A percentile compares a stretch with the other conserved stretches of the same genome.
Conservation (phyloP, 53 echinoderm and acorn worm genomes). For the Patiria pectinifera region DNA sequence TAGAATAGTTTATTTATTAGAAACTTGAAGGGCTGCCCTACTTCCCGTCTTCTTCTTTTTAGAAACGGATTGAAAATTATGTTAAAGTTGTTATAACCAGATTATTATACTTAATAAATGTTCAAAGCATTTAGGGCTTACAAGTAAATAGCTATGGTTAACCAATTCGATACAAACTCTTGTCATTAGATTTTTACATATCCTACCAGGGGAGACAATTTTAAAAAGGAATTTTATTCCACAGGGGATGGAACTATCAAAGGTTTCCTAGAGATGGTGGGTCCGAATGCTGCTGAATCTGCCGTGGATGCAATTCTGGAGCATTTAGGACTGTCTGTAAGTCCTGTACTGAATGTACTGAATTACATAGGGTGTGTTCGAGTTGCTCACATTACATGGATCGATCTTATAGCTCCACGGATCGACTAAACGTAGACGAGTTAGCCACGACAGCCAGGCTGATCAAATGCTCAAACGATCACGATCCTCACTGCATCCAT, state of each 20-base stretch:
- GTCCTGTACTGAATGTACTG: not conserved
- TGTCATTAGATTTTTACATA: not conserved
- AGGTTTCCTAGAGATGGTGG: conserved; percentile 37
- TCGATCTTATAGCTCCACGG: not conserved
- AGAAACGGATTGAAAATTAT: no score
- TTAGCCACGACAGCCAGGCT: no score
- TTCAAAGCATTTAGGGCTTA: no score
- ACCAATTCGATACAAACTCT: not conserved
- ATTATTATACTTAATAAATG: no score
- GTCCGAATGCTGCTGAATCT: conserved; percentile 44
- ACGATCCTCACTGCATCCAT: no score
- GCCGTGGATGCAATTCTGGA: conserved; percentile 37
- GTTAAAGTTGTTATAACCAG: no score
- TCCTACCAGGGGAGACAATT: not conserved
- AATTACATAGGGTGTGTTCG: not conserved
- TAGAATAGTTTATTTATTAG: no score
- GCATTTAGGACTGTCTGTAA: conserved; percentile 39
- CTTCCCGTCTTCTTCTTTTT: no score
- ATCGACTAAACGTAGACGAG: no score
- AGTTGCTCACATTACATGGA: not conserved
- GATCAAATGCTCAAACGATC: no score
- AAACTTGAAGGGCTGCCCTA: no score
- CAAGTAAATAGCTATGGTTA: no score
- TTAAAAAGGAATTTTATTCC: not conserved
- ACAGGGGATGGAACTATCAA: conserved; percentile 33